Evolutionary conservation across 2,797 vertebrate species (phyloP), one percentile per base, ranked within the genome.

Genomic region (Pangasius djambal): DNA sequence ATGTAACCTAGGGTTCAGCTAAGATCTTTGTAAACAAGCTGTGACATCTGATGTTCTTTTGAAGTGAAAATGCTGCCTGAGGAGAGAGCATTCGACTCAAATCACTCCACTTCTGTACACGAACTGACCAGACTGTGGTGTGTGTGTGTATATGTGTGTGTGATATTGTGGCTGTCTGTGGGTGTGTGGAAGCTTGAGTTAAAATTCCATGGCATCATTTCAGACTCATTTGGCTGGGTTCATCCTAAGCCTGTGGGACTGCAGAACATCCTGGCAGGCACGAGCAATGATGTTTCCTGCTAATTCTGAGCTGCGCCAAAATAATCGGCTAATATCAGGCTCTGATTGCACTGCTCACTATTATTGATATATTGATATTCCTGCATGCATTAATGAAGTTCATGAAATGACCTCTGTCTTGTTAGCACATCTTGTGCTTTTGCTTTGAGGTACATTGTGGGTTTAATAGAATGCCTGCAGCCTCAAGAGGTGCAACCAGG

Each of bases 181-280:
- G 31, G 31, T 70, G 31, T 85, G 18, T 55, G 31, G n/a, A 37
- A 16, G 65, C 65, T 70, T 7, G 25, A 85, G 31, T 70, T 55
- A 55, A 70, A 85, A 81, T 37, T 61, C 85, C 89, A 74, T 89
- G 50, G 28, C 84, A 91, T 89, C 65, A 89, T 86, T 72, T 20
- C 67, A 79, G 88, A 91, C 89, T 74, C 89, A 88, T 88, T 86
- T 52, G 87, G 83, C 87, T 59, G 52, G 89, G 55, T 91, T 78
- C 79, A 82, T 52, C 89, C 37, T 87, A 83, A 89, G 40, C 84
- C 74, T 77, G 63, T 85, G 70, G 83, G 79, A 82, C 55, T 86
- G 78, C 65, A 25, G 86, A 86, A 67, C 34, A 82, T 83, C 81
- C 89, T 90, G 87, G 84, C 88, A 87, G 48, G 20, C 65, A 72